phyloP scores from a whole-genome alignment of 2,113 vertebrate species.

The Marmota flaviventris region DNA sequence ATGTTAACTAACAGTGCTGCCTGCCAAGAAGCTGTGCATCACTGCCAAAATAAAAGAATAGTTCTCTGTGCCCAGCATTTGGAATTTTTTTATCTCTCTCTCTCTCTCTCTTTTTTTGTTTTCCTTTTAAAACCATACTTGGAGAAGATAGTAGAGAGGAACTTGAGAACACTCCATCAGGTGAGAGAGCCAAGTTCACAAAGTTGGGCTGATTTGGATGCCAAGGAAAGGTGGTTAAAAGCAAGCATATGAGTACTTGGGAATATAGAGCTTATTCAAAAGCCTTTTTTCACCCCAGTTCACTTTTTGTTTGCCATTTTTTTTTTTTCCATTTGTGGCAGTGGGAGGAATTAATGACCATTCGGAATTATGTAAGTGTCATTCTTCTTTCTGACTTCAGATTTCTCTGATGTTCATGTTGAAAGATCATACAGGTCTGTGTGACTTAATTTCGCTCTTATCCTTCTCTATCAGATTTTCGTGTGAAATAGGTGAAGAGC shows the following conservation, averaged over 20 bases:
- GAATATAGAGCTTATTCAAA: background rate
- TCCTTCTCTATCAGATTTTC: constrained; percentile 33
- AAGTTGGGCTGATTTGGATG: constrained; percentile 13
- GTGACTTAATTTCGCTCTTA: constrained; percentile 3
- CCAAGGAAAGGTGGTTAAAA: constrained; percentile 42
- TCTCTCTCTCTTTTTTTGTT: background rate
- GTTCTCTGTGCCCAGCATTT: background rate
- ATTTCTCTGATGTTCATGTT: constrained; percentile 41
- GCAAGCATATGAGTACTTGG: background rate
- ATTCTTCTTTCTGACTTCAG: constrained; percentile 44
- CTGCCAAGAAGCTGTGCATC: constrained; percentile 68
- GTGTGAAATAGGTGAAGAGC: constrained; percentile 4
- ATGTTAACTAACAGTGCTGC: constrained; percentile 52
- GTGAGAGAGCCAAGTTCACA: background rate
- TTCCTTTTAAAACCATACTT: constrained; percentile 4
- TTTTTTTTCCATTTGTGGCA: constrained; percentile 28
- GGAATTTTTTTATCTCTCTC: background rate
- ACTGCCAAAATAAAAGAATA: constrained; percentile 60
- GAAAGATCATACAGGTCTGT: constrained; percentile 20
- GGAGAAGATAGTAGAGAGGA: constrained; percentile 17
- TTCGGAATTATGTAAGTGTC: constrained; percentile 42
- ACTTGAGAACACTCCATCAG: constrained; percentile 3
- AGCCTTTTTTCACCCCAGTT: background rate
- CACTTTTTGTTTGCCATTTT: background rate
- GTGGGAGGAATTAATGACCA: constrained; percentile 22